Evolutionary conservation across 2,888 invertebrate species (phyloP).

Genomic region (Drosophila mimetica): DNA sequence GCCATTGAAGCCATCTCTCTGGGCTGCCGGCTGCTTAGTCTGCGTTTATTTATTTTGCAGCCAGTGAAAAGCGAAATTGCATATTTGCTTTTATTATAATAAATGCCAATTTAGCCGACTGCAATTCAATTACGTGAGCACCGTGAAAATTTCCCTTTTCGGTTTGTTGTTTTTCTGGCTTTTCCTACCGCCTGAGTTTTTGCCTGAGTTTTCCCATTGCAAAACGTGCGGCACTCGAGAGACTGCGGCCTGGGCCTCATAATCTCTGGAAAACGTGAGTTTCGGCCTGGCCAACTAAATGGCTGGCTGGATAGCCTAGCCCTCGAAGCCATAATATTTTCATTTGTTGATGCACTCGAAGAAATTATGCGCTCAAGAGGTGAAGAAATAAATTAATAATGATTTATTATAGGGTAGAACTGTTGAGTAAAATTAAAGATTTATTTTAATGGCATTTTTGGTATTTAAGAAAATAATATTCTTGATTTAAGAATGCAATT

Average conservation of each 20-base stretch:
- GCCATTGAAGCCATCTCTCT: conserved; percentile 14
- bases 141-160: conserved; percentile 74
- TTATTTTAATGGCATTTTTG: no score
- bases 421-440: no score
- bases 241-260: conserved; percentile 54
- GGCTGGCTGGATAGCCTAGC: conserved; percentile 44
- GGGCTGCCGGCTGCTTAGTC: background rate
- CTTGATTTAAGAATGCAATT: no score
- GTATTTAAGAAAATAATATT: no score
- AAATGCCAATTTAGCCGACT: conserved; percentile 76
- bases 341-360: background rate
- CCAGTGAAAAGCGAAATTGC: conserved; percentile 72
- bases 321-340: conserved; percentile 53
- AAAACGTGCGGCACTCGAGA: conserved; percentile 66
- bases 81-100: conserved; percentile 81
- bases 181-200: conserved; percentile 30
- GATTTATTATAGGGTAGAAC: background rate
- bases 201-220: conserved; percentile 24
- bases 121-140: conserved; percentile 78
- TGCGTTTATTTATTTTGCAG: conserved; percentile 35
- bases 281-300: conserved; percentile 46
- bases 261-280: conserved; percentile 72
- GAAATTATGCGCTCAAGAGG: background rate
- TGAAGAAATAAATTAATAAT: background rate
- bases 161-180: conserved; percentile 38